phyloP scores from a whole-genome alignment of 2,113 vertebrate species.

The Myrmophylax atrothorax region DNA sequence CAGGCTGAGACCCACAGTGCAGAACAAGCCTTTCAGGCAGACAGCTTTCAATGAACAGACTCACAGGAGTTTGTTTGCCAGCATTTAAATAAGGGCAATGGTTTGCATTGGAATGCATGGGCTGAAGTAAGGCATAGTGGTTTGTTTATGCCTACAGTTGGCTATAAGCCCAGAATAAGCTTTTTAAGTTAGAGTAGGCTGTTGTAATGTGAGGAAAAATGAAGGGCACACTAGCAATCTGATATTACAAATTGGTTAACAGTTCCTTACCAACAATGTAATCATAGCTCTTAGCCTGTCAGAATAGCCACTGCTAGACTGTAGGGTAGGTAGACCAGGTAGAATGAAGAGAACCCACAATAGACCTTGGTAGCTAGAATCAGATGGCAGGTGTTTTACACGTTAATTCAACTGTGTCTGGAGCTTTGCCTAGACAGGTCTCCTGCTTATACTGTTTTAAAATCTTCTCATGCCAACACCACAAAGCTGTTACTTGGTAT shows the following conservation, averaged over 20 bases:
- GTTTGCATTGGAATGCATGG: constrained; percentile 33
- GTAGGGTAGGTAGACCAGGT: neutral
- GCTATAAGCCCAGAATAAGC: constrained; percentile 23
- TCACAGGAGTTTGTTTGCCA: neutral
- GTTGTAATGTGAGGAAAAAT: neutral
- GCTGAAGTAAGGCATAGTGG: neutral
- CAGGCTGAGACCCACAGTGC: neutral
- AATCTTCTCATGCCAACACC: neutral
- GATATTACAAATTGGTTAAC: neutral
- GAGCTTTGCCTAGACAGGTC: neutral
- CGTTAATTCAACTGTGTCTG: neutral
- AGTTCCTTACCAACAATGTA: neutral
- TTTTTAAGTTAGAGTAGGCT: constrained; percentile 16
- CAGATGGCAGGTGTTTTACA: neutral
- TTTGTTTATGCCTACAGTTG: constrained; percentile 26
- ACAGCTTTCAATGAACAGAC: neutral
- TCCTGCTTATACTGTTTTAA: neutral
- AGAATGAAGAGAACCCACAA: neutral
- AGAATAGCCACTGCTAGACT: neutral
- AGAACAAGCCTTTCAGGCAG: neutral
- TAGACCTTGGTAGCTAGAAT: neutral
- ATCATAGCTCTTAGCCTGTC: neutral
- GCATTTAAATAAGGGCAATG: neutral
- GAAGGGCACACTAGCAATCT: neutral
- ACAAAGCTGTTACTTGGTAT: neutral